These are phyloP conservation scores for Sandelia bainsii DNA, from an alignment of 2,797 vertebrate genomes.

Conservation along the genomic window DNA sequence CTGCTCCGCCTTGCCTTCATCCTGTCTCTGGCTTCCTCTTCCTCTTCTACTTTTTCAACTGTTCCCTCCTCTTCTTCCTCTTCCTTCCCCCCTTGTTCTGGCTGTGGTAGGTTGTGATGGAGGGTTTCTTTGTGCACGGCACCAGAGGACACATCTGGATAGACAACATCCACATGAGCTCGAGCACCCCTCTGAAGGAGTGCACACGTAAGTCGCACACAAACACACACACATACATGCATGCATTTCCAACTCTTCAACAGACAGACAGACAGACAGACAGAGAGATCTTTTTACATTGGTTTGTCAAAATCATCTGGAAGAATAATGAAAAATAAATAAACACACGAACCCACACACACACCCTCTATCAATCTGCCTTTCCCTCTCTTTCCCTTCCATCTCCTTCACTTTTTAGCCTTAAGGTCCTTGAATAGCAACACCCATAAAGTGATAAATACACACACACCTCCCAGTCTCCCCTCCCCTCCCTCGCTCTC, in stretches of 20 bases:
- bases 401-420: constrained; percentile 31
- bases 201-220: constrained; percentile 92
- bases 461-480: background rate
- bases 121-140: constrained; percentile 90
- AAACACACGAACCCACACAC: background rate
- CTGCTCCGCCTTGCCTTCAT: constrained; percentile 21
- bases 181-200: constrained; percentile 89
- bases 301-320: background rate
- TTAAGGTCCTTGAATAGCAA: constrained; percentile 43
- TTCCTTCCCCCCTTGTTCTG: constrained; percentile 18
- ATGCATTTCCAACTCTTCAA: constrained; percentile 6
- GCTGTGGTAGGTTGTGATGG: constrained; percentile 90
- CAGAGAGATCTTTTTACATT: accelerated
- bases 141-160: constrained; percentile 92
- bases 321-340: background rate
- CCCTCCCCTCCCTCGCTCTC: constrained; percentile 19
- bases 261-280: no score
- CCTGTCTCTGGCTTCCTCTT: constrained; percentile 46
- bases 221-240: background rate
- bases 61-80: constrained; percentile 21
- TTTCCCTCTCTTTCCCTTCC: background rate
- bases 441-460: constrained; percentile 48
- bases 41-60: constrained; percentile 20
- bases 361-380: constrained; percentile 31
- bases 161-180: constrained; percentile 92